Percentiles rank a stretch among this genome's conserved stretches.
Evolutionary conservation across 2,888 invertebrate genomes (phyloP).

Genomic region (Seladonia tumulorum): DNA sequence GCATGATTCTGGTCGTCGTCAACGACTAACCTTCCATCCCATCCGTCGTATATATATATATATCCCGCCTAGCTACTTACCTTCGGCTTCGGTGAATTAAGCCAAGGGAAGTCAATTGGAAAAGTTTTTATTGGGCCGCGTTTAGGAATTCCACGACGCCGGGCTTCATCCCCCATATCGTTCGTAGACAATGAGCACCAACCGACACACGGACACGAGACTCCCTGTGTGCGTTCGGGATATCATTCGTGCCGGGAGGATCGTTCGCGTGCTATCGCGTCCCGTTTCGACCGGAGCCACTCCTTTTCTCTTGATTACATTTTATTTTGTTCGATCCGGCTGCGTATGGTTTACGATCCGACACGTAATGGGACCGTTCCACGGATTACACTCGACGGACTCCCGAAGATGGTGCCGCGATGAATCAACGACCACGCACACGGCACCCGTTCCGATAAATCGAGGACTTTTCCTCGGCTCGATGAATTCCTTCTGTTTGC

Average conservation of each 20-base stretch:
- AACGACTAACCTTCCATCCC: slow-evolving; percentile 53
- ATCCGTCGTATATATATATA: slow-evolving; percentile 53
- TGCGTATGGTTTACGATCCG: slow-evolving; percentile 56
- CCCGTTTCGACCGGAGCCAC: slow-evolving; percentile 7
- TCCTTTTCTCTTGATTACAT: slow-evolving; percentile 41
- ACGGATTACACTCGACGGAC: slow-evolving; percentile 35
- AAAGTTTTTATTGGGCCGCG: slow-evolving; percentile 80
- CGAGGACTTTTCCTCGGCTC: background rate
- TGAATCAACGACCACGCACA: slow-evolving; percentile 42
- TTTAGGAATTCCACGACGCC: slow-evolving; percentile 75
- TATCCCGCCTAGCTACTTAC: slow-evolving; percentile 71
- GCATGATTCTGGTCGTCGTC: slow-evolving; percentile 35
- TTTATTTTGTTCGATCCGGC: slow-evolving; percentile 39
- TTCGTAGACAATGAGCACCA: slow-evolving; percentile 58
- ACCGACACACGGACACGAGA: slow-evolving; percentile 3
- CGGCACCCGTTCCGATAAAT: slow-evolving; percentile 34
- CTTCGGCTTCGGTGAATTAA: slow-evolving; percentile 76
- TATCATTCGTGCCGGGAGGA: slow-evolving; percentile 28
- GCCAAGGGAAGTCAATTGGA: slow-evolving; percentile 79
- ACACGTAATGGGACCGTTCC: slow-evolving; percentile 46
- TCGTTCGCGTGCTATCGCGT: slow-evolving; percentile 49
- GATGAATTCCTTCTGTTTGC: slow-evolving; percentile 13
- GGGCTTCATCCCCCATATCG: slow-evolving; percentile 66
- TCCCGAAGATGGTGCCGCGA: slow-evolving; percentile 20
- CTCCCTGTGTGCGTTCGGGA: background rate